A percentile compares a stretch with the other conserved stretches of the same genome.
Evolutionary conservation across 2,888 invertebrate genomes (phyloP).

Genomic region (Drosophila subquinaria): DNA sequence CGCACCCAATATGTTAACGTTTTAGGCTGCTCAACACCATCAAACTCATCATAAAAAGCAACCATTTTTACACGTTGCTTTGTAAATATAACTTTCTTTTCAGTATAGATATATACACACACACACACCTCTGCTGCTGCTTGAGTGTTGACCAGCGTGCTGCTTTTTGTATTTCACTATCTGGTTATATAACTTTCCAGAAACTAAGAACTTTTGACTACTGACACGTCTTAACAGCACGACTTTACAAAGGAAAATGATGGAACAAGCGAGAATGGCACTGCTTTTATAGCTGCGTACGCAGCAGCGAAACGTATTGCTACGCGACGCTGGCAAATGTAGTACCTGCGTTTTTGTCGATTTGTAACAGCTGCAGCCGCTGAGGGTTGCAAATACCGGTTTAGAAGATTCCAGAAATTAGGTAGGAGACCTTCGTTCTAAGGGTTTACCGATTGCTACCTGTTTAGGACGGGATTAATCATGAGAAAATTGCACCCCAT

Average conservation of each 20-base stretch:
- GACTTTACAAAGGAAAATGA: slow-evolving; percentile 43
- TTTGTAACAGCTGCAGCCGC: slow-evolving; percentile 8
- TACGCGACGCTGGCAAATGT: slow-evolving; percentile 29
- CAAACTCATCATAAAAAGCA: slow-evolving; percentile 64
- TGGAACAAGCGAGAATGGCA: slow-evolving; percentile 20
- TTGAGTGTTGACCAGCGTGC: slow-evolving; percentile 35
- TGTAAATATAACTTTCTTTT: slow-evolving; percentile 45
- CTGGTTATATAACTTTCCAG: slow-evolving; percentile 50
- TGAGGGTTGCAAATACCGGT: slow-evolving; percentile 1
- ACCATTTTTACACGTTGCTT: slow-evolving; percentile 61
- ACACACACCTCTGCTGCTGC: slow-evolving; percentile 65
- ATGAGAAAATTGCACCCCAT: slow-evolving; percentile 30
- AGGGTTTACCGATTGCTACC: slow-evolving; percentile 10
- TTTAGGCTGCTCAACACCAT: slow-evolving; percentile 69
- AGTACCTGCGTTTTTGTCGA: slow-evolving; percentile 27
- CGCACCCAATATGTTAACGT: slow-evolving; percentile 87
- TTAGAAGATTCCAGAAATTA: background rate
- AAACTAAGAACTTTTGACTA: slow-evolving; percentile 24
- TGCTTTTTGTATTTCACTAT: slow-evolving; percentile 28
- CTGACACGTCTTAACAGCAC: slow-evolving; percentile 29
- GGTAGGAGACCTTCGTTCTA: background rate
- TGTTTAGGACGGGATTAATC: slow-evolving; percentile 6
- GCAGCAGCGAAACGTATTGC: slow-evolving; percentile 46
- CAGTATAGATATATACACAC: slow-evolving; percentile 42
- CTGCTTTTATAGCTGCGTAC: slow-evolving; percentile 45